A percentile compares a stretch with the other conserved stretches of the same genome.
Evolutionary conservation across 2,113 vertebrate species (phyloP).

Genomic region (Ellobius talpinus): DNA sequence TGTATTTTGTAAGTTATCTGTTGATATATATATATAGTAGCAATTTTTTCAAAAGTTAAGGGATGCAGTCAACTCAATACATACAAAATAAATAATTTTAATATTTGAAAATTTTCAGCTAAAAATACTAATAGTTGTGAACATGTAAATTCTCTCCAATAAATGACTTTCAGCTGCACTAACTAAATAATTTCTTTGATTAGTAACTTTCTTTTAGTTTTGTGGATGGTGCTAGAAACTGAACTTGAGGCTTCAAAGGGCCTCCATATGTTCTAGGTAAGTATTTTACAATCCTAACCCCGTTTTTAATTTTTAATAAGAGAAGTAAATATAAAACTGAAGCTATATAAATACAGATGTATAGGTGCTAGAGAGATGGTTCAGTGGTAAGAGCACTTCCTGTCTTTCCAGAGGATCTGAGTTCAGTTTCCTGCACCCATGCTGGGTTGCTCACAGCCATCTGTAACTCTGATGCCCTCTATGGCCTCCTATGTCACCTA

Average conservation of each 20-base stretch:
- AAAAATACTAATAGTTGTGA: conserved; percentile 10
- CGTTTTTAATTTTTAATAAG: conserved; percentile 22
- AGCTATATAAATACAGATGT: not conserved
- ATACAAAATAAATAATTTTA: conserved; percentile 16
- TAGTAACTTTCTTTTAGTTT: not conserved
- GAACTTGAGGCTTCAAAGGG: not conserved
- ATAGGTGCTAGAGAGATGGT: not conserved
- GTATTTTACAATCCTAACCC: not conserved
- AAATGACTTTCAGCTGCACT: conserved; percentile 17
- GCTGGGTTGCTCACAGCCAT: not conserved
- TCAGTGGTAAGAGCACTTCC: not conserved
- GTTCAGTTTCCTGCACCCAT: not conserved
- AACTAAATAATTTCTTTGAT: conserved; percentile 22
- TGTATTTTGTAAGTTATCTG: conserved; percentile 4
- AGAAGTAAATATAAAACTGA: conserved; percentile 28
- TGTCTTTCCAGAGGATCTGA: not conserved
- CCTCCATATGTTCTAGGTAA: not conserved
- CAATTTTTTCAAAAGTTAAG: conserved; percentile 29
- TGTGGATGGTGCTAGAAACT: not conserved
- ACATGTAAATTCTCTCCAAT: conserved; percentile 32
- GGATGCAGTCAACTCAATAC: not conserved
- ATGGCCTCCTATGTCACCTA: not conserved
- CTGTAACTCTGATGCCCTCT: not conserved
- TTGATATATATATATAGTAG: conserved; percentile 20
- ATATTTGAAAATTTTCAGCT: conserved; percentile 34